Conservation (phyloP, 2,797 vertebrate species). For the Discoglossus pictus region DNA sequence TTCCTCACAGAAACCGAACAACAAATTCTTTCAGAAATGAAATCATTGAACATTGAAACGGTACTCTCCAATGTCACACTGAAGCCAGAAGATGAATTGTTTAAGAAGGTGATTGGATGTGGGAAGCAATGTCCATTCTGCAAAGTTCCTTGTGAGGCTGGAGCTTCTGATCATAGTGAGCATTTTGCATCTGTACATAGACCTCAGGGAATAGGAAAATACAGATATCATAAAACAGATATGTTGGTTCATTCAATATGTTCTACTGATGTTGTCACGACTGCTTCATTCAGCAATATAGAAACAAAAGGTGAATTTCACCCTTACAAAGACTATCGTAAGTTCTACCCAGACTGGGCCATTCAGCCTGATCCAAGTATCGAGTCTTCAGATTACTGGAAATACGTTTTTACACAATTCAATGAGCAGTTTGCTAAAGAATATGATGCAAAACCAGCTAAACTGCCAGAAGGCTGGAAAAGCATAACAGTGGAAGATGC, state of each 20-base stretch:
- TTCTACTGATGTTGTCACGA: constrained; percentile 36
- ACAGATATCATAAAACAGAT: rapidly evolving
- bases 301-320: rapidly evolving
- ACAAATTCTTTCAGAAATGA: background rate
- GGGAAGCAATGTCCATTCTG: constrained; percentile 64
- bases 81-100: constrained; percentile 22
- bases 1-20: constrained; percentile 42
- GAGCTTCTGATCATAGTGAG: constrained; percentile 49
- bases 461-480: constrained; percentile 63
- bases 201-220: constrained; percentile 47
- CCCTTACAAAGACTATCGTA: constrained; percentile 61
- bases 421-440: constrained; percentile 56
- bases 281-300: rapidly evolving
- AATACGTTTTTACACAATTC: constrained; percentile 64
- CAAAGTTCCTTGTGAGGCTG: constrained; percentile 64
- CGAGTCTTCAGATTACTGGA: constrained; percentile 71
- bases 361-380: constrained; percentile 64
- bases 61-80: background rate
- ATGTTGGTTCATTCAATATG: constrained; percentile 50
- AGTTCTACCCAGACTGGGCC: constrained; percentile 58
- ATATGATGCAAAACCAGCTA: constrained; percentile 47
- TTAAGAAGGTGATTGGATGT: constrained; percentile 33
- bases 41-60: background rate
- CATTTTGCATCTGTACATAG: constrained; percentile 61
- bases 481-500: constrained; percentile 51